Evolutionary conservation across 2,113 vertebrate species (phyloP), one percentile per base, ranked within the genome.

Genomic region (Melanerpes aurifrons): DNA sequence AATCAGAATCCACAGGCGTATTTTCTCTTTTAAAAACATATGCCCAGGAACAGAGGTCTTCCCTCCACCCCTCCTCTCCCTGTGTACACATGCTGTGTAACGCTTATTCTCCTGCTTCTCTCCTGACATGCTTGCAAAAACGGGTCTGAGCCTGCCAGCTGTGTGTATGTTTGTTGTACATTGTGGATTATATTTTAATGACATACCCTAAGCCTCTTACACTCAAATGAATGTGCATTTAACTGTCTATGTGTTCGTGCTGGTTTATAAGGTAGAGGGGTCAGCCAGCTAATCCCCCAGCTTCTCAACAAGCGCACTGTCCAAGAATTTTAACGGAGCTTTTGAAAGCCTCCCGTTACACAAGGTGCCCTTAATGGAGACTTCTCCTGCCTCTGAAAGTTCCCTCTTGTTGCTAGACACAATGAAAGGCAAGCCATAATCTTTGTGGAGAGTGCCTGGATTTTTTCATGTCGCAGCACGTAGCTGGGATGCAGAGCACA

Each of bases 101-200:
- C 1, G 8, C 71, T 82, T 86, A 40, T 32, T 72, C 93, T 70
- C 15, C 54, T 28, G 56, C 69, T 75, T n/a, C 80, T 45, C 62
- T 81, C 54, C 71, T 32, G 83, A 70, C 63, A 7, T 2, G 1
- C 71, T 80, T 6, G 32, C 58, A 57, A 47, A 70, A 54, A 10
- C 0, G 15, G 76, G 13, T 40, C 82, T 54, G 58, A 89, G 69
- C 76, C 82, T 93, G 91, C 78, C 89, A 94, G 92, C 91, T 90
- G 84, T 24, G 21, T 28, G 77, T 48, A 66, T 69, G 71, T 67
- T 68, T 80, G 68, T 19, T 90, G 66, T 75, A 86, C 43, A 0
- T 48, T 40, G 24, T 68, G 82, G 90, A 82, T 94, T 97, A 93
- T 86, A 69, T 94, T 96, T 95, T 95, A 95, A 93, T 92, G 78